Percentiles rank a stretch among this genome's conserved stretches.
phyloP scores from a whole-genome alignment of 2,113 vertebrate genomes.

The Melanerpes aurifrons region DNA sequence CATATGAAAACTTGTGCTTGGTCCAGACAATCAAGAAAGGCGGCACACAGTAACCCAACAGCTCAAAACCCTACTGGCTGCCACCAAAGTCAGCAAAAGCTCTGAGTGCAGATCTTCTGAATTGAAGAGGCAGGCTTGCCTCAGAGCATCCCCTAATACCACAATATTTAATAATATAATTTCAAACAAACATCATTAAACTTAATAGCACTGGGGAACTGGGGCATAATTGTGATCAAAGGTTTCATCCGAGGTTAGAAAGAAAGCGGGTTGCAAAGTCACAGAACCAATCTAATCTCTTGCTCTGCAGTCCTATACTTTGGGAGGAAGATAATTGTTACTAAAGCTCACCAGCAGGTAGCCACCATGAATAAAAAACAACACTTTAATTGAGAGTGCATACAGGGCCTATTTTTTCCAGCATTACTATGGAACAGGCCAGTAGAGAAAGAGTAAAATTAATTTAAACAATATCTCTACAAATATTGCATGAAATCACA shows the following conservation, averaged over 20 bases:
- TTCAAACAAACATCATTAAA: not conserved
- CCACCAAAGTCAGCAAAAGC: not conserved
- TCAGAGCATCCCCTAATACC: not conserved
- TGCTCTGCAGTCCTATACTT: not conserved
- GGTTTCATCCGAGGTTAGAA: not conserved
- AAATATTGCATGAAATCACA: not conserved
- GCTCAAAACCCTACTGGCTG: not conserved
- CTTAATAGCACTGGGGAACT: not conserved
- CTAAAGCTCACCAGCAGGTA: conserved; percentile 1
- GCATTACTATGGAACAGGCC: not conserved
- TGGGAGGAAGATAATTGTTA: conserved; percentile 23
- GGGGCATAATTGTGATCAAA: conserved; percentile 37
- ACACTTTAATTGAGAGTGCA: not conserved
- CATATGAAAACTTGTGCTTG: not conserved
- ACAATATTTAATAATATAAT: not conserved
- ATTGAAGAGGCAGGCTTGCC: not conserved
- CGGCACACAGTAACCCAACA: not conserved
- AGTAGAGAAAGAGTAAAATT: not conserved
- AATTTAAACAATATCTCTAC: not conserved
- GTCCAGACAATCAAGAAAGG: not conserved
- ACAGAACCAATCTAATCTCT: conserved; percentile 35
- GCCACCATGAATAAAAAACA: not conserved
- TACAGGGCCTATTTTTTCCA: not conserved
- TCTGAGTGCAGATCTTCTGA: not conserved
- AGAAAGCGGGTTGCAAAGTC: conserved; percentile 40